Evolutionary conservation across 2,113 vertebrate species (phyloP), one percentile per base, ranked within the genome.

Genomic region (Verasper variegatus): DNA sequence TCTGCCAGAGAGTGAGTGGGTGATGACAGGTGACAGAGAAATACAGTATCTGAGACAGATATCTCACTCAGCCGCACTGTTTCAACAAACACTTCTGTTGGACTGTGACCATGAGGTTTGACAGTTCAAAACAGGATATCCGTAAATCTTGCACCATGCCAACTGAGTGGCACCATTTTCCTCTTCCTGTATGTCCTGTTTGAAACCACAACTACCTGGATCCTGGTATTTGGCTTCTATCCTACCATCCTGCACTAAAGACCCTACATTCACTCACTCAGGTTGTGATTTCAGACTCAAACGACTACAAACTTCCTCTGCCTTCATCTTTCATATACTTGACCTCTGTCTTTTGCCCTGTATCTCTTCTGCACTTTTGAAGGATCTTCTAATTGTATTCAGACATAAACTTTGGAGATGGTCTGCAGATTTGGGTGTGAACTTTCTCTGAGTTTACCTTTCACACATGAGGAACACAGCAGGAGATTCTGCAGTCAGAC

Each of bases 21-120:
- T 72, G 75, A 81, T 72, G 75, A 81, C 71, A 74, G 67, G 56
- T 69, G 78, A 84, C 78, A 84, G 71, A 76, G 75, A 78, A 74
- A 77, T 58, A 62, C 35, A 62, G 31, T 40, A 66, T 69, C 18
- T 1, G 12, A 61, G 58, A 42, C 20, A 40, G 15, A 67, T 73
- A 70, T 57, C 47, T 62, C 31, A 52, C 24, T 83, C 68, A 64
- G 35, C 66, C 6, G 3, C 7, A 26, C 10, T 21, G 54, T 54
- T 65, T 54, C 56, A 60, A 71, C 58, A 81, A 81, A 71, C 64
- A 74, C 40, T 6, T 37, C 1, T 3, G 12, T 14, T 72, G 77
- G 74, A 57, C 55, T 24, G 31, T 21, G n/a, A 55, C 62, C 62
- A 54, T 55, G 65, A 40, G 7, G 2, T 4, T 1, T 58, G 23